phyloP scores from a whole-genome alignment of 2,797 vertebrate genomes.

The Amniataba percoides region DNA sequence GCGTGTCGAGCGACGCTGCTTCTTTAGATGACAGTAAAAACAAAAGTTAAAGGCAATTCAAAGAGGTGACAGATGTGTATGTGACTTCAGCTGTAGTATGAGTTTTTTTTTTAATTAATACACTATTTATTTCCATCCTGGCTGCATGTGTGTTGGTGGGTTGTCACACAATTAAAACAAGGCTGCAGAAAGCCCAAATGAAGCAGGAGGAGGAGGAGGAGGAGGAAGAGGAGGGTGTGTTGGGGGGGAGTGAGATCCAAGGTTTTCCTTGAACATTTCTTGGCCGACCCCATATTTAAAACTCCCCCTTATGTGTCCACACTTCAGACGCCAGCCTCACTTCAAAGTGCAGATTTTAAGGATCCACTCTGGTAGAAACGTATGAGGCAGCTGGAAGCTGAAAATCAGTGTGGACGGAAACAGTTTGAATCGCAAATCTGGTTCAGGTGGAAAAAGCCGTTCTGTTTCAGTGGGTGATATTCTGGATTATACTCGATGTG shows the following conservation, averaged over 20 bases:
- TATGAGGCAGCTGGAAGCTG: constrained; percentile 35
- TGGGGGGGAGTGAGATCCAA: constrained; percentile 57
- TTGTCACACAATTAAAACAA: constrained; percentile 53
- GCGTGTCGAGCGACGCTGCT: neutral
- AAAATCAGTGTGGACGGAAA: constrained; percentile 49
- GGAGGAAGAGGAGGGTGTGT: constrained; percentile 22
- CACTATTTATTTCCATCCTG: constrained; percentile 6
- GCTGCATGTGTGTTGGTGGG: constrained; percentile 41
- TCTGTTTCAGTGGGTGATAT: constrained; percentile 49
- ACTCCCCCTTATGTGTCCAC: constrained; percentile 52
- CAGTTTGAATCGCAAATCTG: constrained; percentile 56
- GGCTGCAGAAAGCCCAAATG: constrained; percentile 41
- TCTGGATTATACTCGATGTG: constrained; percentile 49
- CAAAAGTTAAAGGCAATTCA: constrained; percentile 9
- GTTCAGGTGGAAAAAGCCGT: constrained; percentile 44
- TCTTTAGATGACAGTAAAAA: constrained; percentile 13
- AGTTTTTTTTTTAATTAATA: constrained; percentile 14
- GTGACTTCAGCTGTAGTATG: neutral
- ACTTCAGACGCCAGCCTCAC: constrained; percentile 68
- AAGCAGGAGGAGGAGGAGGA: constrained; percentile 39
- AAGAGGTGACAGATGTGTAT: neutral
- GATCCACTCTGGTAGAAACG: constrained; percentile 51
- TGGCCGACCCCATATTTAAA: constrained; percentile 61
- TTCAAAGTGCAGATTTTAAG: constrained; percentile 74
- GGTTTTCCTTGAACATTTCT: constrained; percentile 72